Evolutionary conservation across 1,140 invertebrate genomes (phyloP).

Genomic region (Drosophila sechellia): DNA sequence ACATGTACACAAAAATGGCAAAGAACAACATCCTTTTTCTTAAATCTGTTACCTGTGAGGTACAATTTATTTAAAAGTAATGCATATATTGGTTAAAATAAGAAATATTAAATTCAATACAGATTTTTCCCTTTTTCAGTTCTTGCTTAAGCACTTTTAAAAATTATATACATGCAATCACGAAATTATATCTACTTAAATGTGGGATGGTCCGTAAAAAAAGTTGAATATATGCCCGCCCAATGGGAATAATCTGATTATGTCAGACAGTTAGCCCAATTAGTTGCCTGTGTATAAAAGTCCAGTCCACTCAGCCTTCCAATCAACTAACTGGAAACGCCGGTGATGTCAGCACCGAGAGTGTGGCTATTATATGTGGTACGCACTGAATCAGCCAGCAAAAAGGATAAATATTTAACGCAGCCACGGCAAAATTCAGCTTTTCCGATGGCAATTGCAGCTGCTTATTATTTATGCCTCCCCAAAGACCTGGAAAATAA

Average conservation of each 20-base stretch:
- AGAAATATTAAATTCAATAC: no score
- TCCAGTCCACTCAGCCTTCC: constrained; percentile 11
- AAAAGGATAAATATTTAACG: constrained; percentile 59
- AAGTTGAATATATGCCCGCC: no score
- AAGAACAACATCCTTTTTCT: no score
- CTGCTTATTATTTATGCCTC: constrained; percentile 54
- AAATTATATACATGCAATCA: no score
- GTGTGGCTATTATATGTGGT: constrained; percentile 9
- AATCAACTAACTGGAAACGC: constrained; percentile 5
- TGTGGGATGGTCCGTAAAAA: no score
- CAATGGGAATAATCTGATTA: neutral
- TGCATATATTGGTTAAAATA: no score
- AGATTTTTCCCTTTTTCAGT: no score
- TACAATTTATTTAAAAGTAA: no score
- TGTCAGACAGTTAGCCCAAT: no score
- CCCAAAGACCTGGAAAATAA: constrained; percentile 42
- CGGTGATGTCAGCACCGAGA: neutral
- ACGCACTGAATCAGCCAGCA: constrained; percentile 13
- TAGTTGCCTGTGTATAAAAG: neutral
- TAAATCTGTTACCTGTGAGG: no score
- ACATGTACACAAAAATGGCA: neutral
- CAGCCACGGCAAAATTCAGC: constrained; percentile 23
- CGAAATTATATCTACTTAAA: no score
- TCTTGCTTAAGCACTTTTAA: no score
- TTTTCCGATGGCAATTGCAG: constrained; percentile 43